Evolutionary conservation across 2,888 invertebrate species (phyloP), one percentile per base, ranked within the genome.

Genomic region (Xanthia icteritia): DNA sequence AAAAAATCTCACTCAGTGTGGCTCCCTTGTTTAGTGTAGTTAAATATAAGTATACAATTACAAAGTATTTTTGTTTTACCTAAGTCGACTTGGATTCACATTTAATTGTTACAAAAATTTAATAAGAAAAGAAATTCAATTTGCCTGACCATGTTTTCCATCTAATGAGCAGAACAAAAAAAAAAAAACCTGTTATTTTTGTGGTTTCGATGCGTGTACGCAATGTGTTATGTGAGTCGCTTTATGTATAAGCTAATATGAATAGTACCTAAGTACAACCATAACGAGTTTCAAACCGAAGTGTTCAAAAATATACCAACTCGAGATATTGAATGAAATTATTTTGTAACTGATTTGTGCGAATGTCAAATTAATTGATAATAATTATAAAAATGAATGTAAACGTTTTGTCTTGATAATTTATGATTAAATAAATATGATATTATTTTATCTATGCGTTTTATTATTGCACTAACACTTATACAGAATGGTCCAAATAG

Each of bases 251-350:
- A 66, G n/a, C 20, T 54, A 58, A 65, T 63, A 75, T 39, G 31
- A 79, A 79, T 73, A 86, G 86, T 77, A 83, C 66, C 66, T 84
- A 78, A 76, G 72, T 79, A 76, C 65, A 81, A 87, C 81, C 79
- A 31, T 86, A 85, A 82, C 79, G 78, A 86, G 87, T 86, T 86
- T 87, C 68, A 87, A 82, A 86, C 89, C 84, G 84, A 89, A 89
- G 92, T 91, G 91, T 91, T 91, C 91, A 91, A 88, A 87, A 87
- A 78, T 83, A 83, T 85, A 88, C 81, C 86, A 87, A 80, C 82
- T 81, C 77, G 81, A 86, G 69, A 77, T 76, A 81, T 77, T 85
- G 76, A 83, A 84, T 89, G 81, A 83, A 88, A 86, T 83, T 79
- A 83, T 83, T 81, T 79, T 84, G 66, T 83, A 83, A 83, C 74